Evolutionary conservation across 1,140 invertebrate species (phyloP).

Genomic region (Hesperophylax magnus): DNA sequence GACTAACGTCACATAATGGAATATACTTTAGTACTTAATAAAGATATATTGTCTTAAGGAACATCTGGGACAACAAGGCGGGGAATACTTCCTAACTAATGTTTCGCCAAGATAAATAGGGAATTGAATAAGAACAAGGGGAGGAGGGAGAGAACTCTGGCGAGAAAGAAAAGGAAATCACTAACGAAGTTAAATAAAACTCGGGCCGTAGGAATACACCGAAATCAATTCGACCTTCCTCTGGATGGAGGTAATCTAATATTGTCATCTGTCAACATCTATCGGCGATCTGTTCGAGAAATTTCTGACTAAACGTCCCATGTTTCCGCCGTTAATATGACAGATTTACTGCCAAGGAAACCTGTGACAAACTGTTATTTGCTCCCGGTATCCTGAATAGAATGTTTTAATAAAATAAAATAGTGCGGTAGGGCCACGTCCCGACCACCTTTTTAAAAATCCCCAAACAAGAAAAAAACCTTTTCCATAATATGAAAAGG

Average conservation of each 20-base stretch:
- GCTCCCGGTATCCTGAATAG: too few relatives aligned
- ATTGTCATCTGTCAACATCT: constrained; percentile 12
- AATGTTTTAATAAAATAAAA: too few relatives aligned
- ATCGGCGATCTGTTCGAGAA: not conserved
- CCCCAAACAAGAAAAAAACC: too few relatives aligned
- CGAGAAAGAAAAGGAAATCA: constrained; percentile 13
- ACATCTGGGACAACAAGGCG: constrained; percentile 21
- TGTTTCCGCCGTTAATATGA: constrained; percentile 12
- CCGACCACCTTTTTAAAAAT: too few relatives aligned
- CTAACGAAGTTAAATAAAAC: constrained; percentile 26
- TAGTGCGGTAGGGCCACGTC: too few relatives aligned
- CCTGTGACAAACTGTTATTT: too few relatives aligned
- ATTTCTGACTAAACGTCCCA: not conserved
- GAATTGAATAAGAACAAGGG: constrained; percentile 12
- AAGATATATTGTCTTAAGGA: constrained; percentile 15
- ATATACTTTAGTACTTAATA: constrained; percentile 26
- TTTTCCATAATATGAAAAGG: too few relatives aligned
- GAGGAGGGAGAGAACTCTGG: not conserved
- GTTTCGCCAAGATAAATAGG: constrained; percentile 24
- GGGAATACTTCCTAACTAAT: constrained; percentile 10
- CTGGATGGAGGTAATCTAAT: not conserved
- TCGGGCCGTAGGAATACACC: constrained; percentile 9
- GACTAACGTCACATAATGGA: not conserved
- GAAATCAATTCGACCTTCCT: not conserved
- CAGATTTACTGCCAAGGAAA: not conserved